Conservation (phyloP, 2,113 vertebrate genomes). For the Pithys albifrons region DNA sequence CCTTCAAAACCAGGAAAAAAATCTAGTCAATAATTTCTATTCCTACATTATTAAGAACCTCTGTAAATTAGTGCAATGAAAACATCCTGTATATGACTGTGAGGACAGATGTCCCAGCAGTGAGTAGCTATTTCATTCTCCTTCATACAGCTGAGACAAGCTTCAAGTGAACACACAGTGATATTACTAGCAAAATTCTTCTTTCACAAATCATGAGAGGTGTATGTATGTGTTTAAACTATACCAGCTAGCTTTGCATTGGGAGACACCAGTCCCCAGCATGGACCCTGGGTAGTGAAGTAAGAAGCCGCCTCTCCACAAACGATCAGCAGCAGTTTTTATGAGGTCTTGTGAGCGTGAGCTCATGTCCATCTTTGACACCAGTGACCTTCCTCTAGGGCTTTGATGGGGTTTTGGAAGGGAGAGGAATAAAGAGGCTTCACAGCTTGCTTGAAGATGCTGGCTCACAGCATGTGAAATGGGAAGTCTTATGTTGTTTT, state of each 20-base stretch:
- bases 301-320: not conserved
- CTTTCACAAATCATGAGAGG: not conserved
- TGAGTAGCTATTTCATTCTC: not conserved
- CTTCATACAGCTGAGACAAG: not conserved
- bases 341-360: fast-evolving
- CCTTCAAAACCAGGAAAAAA: not conserved
- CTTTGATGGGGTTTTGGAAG: not conserved
- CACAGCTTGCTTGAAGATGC: not conserved
- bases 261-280: not conserved
- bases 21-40: not conserved
- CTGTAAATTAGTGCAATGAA: not conserved
- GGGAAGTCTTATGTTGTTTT: not conserved
- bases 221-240: not conserved
- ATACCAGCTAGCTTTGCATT: not conserved
- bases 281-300: not conserved
- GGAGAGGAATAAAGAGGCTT: not conserved
- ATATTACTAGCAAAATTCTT: not conserved
- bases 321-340: fast-evolving
- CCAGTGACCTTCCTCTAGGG: not conserved
- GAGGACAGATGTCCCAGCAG: not conserved
- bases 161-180: not conserved
- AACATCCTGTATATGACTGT: not conserved
- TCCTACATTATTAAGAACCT: not conserved
- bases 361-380: not conserved
- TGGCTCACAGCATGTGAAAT: not conserved